Conservation (phyloP, 2,888 invertebrate genomes). For the Allygus modestus region DNA sequence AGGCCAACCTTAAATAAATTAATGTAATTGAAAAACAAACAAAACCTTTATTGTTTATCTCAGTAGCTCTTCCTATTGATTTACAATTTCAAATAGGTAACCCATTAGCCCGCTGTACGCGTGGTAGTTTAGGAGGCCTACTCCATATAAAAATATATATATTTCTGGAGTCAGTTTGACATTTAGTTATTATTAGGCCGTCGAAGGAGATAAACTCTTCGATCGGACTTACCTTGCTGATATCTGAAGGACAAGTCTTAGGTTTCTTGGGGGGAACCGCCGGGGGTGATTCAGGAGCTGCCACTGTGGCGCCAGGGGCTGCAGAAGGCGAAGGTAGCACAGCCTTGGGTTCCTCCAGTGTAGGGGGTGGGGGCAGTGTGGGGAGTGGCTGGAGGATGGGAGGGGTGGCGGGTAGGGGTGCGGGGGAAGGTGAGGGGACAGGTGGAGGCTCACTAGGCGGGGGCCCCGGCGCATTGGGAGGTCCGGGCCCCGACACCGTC, state of each 20-base stretch:
- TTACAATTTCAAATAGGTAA: too few relatives aligned
- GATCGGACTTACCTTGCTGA: constrained; percentile 64
- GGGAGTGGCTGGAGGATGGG: constrained; percentile 61
- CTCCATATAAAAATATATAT: too few relatives aligned
- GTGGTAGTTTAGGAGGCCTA: too few relatives aligned
- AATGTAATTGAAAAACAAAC: too few relatives aligned
- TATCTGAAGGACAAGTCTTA: constrained; percentile 61
- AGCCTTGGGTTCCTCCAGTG: constrained; percentile 39
- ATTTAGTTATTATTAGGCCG: too few relatives aligned
- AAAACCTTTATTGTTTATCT: too few relatives aligned
- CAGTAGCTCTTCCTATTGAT: too few relatives aligned
- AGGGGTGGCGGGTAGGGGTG: constrained; percentile 60
- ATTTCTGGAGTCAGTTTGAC: too few relatives aligned
- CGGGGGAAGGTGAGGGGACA: constrained; percentile 57
- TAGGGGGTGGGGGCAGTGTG: constrained; percentile 51
- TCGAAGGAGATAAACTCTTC: too few relatives aligned
- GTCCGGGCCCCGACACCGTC: constrained; percentile 74
- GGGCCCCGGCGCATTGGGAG: constrained; percentile 70
- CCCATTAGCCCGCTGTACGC: too few relatives aligned
- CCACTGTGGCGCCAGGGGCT: constrained; percentile 41
- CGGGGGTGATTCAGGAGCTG: constrained; percentile 62
- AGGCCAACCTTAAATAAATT: too few relatives aligned
- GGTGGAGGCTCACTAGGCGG: constrained; percentile 60
- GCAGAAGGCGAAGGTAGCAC: constrained; percentile 40
- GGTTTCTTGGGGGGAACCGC: constrained; percentile 64